Conservation (phyloP, 2,113 vertebrate genomes). For the Oceanodroma tethys region DNA sequence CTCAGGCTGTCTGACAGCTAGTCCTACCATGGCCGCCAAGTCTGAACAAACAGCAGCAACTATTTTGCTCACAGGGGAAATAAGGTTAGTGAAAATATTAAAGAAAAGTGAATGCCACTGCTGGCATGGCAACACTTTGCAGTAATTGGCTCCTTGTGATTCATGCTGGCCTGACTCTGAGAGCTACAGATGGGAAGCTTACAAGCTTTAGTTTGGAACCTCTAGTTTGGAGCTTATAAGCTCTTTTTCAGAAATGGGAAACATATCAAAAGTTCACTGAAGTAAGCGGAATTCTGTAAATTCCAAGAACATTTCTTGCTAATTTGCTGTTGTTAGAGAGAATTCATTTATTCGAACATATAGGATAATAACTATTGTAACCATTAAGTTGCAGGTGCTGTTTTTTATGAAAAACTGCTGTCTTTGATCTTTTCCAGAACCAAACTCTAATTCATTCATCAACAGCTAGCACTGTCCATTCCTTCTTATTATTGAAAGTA, state of each 20-base stretch:
- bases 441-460: neutral
- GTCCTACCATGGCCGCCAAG: constrained; percentile 18
- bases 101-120: constrained; percentile 61
- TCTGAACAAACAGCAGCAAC: constrained; percentile 65
- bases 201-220: constrained; percentile 49
- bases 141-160: constrained; percentile 63
- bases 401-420: neutral
- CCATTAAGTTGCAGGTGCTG: neutral
- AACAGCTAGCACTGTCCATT: neutral
- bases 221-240: neutral
- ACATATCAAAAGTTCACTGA: constrained; percentile 18
- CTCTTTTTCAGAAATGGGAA: constrained; percentile 46
- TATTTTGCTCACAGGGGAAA: constrained; percentile 67
- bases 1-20: constrained; percentile 50
- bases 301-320: neutral
- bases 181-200: constrained; percentile 56
- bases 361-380: neutral
- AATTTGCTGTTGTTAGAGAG: neutral
- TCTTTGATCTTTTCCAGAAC: neutral
- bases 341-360: neutral
- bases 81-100: constrained; percentile 72
- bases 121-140: constrained; percentile 50
- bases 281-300: constrained; percentile 18
- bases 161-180: constrained; percentile 46
- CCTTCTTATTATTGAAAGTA: neutral